A percentile compares a stretch with the other conserved stretches of the same genome.
Conservation (phyloP, 2,113 vertebrate genomes). For the Lathamus discolor region DNA sequence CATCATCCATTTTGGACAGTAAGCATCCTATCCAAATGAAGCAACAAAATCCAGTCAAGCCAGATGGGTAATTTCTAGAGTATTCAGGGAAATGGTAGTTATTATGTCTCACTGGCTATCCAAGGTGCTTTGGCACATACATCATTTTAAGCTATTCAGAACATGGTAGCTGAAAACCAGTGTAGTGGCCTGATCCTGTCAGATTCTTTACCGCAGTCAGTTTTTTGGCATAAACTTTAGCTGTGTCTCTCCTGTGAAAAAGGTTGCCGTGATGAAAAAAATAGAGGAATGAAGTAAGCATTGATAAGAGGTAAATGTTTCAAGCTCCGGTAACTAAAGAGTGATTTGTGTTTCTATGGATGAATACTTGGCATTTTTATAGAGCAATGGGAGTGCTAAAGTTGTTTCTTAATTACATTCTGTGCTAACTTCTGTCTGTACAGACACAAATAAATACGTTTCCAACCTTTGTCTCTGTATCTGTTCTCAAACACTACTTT, state of each 20-base stretch:
- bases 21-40: constrained; percentile 19
- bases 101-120: constrained; percentile 58
- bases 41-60: constrained; percentile 17
- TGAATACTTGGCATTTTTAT: background rate
- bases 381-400: background rate
- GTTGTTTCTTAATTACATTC: background rate
- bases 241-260: background rate
- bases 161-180: constrained; percentile 46
- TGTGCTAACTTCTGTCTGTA: background rate
- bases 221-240: constrained; percentile 23
- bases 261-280: constrained; percentile 22
- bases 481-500: background rate
- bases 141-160: constrained; percentile 49
- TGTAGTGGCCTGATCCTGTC: constrained; percentile 63
- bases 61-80: constrained; percentile 58
- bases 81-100: constrained; percentile 35
- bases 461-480: background rate
- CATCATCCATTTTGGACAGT: constrained; percentile 40
- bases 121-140: constrained; percentile 61
- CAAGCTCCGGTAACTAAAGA: background rate
- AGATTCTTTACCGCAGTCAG: constrained; percentile 34
- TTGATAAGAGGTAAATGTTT: background rate
- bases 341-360: background rate
- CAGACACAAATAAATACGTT: background rate
- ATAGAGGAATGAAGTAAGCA: background rate